Conservation (phyloP, 92 coral and sea anemone genomes). For the Epizoanthus scotinus region DNA sequence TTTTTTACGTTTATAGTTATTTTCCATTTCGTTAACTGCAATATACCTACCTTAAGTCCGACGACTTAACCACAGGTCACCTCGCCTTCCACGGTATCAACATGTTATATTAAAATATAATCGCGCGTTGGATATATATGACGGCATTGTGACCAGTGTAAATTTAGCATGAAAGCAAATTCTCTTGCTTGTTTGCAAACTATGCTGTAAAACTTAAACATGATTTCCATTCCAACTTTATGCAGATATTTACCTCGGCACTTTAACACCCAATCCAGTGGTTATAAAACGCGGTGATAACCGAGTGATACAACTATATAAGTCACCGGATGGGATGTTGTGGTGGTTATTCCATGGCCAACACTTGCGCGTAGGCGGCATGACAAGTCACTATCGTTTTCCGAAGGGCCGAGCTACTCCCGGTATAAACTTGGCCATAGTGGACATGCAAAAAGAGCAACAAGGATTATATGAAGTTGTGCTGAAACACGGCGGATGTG, state of each 20-base stretch:
- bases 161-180: too few relatives aligned
- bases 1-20: not conserved
- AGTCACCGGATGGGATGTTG: not conserved
- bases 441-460: conserved; percentile 14
- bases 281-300: not conserved
- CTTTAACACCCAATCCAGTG: conserved; percentile 2
- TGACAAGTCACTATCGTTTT: conserved; percentile 13
- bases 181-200: too few relatives aligned
- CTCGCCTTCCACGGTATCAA: too few relatives aligned
- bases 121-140: too few relatives aligned
- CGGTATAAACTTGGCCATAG: not conserved
- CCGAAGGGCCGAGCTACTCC: not conserved
- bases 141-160: too few relatives aligned
- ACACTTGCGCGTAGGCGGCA: not conserved
- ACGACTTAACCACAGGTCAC: too few relatives aligned
- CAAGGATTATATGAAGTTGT: conserved; percentile 25
- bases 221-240: not conserved
- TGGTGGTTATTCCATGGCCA: conserved; percentile 31
- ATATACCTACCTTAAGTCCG: too few relatives aligned
- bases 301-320: not conserved
- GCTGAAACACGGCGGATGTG: conserved; percentile 22
- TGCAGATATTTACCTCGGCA: conserved; percentile 20
- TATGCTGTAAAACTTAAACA: too few relatives aligned
- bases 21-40: not conserved
- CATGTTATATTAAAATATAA: too few relatives aligned